These are phyloP conservation scores for Meghimatium bilineatum DNA, from an alignment of 2,888 invertebrate species.

Conservation along the genomic window DNA sequence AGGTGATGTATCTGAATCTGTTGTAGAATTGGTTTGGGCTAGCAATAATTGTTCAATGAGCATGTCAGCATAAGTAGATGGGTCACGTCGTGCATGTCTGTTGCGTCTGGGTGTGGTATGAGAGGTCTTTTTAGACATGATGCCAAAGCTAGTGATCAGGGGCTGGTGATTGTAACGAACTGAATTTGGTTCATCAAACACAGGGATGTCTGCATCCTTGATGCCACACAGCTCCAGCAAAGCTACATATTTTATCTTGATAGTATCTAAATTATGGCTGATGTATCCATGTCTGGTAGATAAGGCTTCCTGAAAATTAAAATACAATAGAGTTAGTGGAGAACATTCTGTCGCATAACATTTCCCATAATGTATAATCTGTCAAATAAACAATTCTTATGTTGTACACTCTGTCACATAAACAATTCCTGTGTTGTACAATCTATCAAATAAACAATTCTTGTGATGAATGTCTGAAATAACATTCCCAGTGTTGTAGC, in stretches of 20 bases:
- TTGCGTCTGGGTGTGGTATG: slow-evolving; percentile 32
- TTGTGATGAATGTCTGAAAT: too few relatives aligned
- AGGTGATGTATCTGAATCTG: slow-evolving; percentile 47
- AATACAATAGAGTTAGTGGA: not conserved
- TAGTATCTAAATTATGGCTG: slow-evolving; percentile 63
- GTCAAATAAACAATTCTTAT: too few relatives aligned
- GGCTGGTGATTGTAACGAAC: slow-evolving; percentile 55
- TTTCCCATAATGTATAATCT: too few relatives aligned
- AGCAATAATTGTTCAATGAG: slow-evolving; percentile 54
- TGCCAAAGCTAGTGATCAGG: slow-evolving; percentile 55
- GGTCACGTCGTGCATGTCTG: slow-evolving; percentile 32
- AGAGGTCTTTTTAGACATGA: slow-evolving; percentile 43
- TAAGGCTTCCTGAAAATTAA: slow-evolving; percentile 61
- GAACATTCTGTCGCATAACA: too few relatives aligned
- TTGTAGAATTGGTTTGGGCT: slow-evolving; percentile 49
- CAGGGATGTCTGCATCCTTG: slow-evolving; percentile 60
- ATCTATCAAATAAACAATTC: too few relatives aligned
- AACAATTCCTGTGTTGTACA: too few relatives aligned
- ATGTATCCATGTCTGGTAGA: slow-evolving; percentile 60
- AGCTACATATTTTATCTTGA: slow-evolving; percentile 62
- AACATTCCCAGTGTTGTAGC: too few relatives aligned
- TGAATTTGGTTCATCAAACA: slow-evolving; percentile 55
- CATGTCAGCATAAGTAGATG: slow-evolving; percentile 54
- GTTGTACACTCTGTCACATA: too few relatives aligned
- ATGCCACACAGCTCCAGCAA: slow-evolving; percentile 65